Conservation (phyloP, 2,797 vertebrate genomes). For the Hydrocynus forskahlii region DNA sequence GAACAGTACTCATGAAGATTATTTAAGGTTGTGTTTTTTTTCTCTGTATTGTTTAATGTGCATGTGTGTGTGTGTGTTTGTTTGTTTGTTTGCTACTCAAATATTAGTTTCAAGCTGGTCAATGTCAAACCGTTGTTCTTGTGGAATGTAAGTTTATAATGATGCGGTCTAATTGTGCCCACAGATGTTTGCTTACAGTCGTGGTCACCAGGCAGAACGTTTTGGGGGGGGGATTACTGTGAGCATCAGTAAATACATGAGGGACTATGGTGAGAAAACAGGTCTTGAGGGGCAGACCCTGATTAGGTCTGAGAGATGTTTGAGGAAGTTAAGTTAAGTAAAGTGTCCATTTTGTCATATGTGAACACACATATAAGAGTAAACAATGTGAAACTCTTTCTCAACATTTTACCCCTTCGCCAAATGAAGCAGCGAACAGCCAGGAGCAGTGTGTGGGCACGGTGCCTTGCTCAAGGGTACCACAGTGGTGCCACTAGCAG, state of each 20-base stretch:
- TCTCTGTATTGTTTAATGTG: slow-evolving; percentile 2
- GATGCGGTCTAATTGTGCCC: slow-evolving; percentile 8
- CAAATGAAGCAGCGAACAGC: no score
- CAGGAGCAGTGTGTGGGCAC: no score
- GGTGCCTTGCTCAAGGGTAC: no score
- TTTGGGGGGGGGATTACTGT: slow-evolving; percentile 11
- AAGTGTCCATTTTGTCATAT: no score
- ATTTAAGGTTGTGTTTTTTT: background rate
- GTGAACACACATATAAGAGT: no score
- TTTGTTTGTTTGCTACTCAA: slow-evolving; percentile 64
- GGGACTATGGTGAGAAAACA: slow-evolving; percentile 31
- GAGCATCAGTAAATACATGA: slow-evolving; percentile 45
- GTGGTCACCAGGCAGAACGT: slow-evolving; percentile 26
- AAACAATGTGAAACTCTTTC: no score
- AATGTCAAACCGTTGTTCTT: background rate
- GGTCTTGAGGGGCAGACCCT: slow-evolving; percentile 43
- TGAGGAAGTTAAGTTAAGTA: no score
- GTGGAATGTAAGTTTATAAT: background rate
- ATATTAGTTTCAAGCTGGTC: slow-evolving; percentile 64
- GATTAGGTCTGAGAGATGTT: slow-evolving; percentile 45
- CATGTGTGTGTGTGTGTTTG: no score
- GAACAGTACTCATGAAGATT: slow-evolving; percentile 51
- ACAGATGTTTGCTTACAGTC: slow-evolving; percentile 48
- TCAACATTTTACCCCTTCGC: no score
- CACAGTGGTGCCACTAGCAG: no score